Evolutionary conservation across 2,113 vertebrate species (phyloP).

Genomic region (Pangasianodon gigas): DNA sequence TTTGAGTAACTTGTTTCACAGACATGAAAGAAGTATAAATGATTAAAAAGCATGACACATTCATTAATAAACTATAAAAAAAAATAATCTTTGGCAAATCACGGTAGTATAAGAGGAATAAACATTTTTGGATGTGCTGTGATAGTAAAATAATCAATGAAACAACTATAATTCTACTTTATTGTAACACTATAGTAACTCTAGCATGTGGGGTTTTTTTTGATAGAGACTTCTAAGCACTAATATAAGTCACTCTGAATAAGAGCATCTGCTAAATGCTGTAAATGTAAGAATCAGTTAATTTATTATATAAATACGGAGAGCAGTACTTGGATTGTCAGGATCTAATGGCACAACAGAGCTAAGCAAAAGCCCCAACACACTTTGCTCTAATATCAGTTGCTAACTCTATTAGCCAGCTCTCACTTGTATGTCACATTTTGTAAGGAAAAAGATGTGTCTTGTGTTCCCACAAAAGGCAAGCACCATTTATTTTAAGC

Average conservation of each 20-base stretch:
- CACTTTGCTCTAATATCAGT: background rate
- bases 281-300: background rate
- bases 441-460: background rate
- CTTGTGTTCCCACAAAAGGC: background rate
- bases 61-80: background rate
- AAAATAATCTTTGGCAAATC: background rate
- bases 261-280: background rate
- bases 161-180: background rate
- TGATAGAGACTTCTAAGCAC: background rate
- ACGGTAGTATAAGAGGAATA: background rate
- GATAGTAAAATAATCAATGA: background rate
- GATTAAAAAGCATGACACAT: background rate
- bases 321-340: constrained; percentile 48
- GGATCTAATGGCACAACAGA: background rate
- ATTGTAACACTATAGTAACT: background rate
- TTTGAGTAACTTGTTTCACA: background rate
- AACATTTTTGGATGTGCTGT: background rate
- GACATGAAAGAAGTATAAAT: background rate
- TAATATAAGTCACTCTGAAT: background rate
- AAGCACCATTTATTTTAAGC: background rate
- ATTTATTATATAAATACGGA: constrained; percentile 13
- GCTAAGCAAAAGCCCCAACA: background rate
- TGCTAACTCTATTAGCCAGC: background rate
- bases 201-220: background rate
- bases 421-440: background rate